Percentiles rank a stretch among this genome's conserved stretches.
These are phyloP conservation scores for Rhynchophorus ferrugineus DNA, from an alignment of 1,140 invertebrate species.

Conservation along the genomic window DNA sequence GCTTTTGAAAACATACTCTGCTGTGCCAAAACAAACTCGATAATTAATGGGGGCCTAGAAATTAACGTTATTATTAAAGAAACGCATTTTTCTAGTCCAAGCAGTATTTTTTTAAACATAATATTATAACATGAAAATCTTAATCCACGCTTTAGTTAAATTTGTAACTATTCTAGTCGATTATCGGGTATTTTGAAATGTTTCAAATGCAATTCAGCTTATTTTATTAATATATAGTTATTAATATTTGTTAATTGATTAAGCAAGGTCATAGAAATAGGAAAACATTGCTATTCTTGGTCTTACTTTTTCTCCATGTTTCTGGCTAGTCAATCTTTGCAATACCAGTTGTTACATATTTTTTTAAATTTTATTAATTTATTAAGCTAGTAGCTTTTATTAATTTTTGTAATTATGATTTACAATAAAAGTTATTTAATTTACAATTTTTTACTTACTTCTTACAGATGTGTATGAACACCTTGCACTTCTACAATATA, in stretches of 20 bases:
- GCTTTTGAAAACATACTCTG: slow-evolving; percentile 22
- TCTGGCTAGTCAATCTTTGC: neutral
- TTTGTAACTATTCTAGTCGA: neutral
- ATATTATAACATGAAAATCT: neutral
- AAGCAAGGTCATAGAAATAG: neutral
- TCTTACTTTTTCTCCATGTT: neutral
- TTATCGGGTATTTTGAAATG: neutral
- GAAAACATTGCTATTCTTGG: neutral
- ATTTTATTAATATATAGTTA: neutral
- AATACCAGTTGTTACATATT: neutral
- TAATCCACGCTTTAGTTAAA: neutral
- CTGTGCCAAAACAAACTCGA: slow-evolving; percentile 25
- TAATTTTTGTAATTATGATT: too few species aligned
- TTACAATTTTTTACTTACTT: too few species aligned
- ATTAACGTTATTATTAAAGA: neutral
- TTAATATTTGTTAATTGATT: neutral
- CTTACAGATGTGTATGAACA: too few species aligned
- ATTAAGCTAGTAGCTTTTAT: too few species aligned
- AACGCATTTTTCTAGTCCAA: slow-evolving; percentile 1
- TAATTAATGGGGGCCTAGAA: slow-evolving; percentile 1
- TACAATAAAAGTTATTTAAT: too few species aligned
- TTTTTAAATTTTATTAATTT: neutral
- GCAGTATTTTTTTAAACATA: slow-evolving; percentile 6
- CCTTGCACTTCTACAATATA: too few species aligned
- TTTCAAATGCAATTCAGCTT: too few species aligned